Evolutionary conservation across 2,113 vertebrate species (phyloP).

Genomic region (Danionella cerebrum): DNA sequence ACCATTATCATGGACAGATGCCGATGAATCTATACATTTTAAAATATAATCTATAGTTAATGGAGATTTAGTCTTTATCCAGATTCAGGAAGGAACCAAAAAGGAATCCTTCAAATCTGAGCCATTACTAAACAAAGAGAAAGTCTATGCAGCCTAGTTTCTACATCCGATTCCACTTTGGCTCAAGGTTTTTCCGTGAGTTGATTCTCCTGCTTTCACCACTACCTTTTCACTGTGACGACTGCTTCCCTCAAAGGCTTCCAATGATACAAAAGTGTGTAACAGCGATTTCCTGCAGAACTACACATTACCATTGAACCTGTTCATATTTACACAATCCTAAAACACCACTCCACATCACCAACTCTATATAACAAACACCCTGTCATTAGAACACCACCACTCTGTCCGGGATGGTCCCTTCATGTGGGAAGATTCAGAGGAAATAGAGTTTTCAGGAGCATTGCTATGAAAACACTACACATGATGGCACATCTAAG

Average conservation of each 20-base stretch:
- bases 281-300: background rate
- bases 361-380: constrained; percentile 13
- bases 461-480: background rate
- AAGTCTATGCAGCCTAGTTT: constrained; percentile 1
- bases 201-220: background rate
- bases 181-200: background rate
- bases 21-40: too few species aligned
- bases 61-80: background rate
- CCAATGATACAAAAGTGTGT: too few species aligned
- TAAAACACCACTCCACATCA: constrained; percentile 9
- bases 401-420: constrained; percentile 3
- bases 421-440: constrained; percentile 10
- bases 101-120: constrained; percentile 33
- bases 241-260: background rate
- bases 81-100: background rate
- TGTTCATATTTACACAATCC: constrained; percentile 29
- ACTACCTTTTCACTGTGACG: background rate
- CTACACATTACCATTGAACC: constrained; percentile 19
- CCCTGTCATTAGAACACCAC: constrained; percentile 6
- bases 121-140: constrained; percentile 28
- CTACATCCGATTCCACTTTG: background rate
- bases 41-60: background rate
- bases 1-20: too few species aligned
- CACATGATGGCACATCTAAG: background rate
- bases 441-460: constrained; percentile 7